phyloP scores from a whole-genome alignment of 1,140 invertebrate genomes.

The Bombus impatiens region DNA sequence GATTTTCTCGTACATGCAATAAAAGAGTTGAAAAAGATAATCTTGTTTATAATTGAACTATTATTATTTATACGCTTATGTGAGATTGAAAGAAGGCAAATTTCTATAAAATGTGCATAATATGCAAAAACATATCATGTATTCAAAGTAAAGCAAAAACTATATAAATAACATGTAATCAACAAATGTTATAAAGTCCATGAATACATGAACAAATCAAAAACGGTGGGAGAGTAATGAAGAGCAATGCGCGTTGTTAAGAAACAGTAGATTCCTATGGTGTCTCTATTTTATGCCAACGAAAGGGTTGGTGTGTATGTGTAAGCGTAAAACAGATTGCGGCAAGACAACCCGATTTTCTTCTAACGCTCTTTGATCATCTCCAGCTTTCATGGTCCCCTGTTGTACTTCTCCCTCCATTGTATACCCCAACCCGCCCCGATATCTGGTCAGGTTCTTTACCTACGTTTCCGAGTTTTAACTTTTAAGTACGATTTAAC shows the following conservation, averaged over 20 bases:
- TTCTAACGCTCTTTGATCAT: conserved; percentile 74
- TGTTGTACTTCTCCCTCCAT: conserved; percentile 49
- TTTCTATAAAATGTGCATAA: too few species aligned
- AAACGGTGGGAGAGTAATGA: too few species aligned
- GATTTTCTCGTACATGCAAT: too few species aligned
- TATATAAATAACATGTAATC: background rate
- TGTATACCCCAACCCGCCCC: background rate
- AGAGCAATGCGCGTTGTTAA: background rate
- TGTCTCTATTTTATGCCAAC: background rate
- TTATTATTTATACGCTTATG: too few species aligned
- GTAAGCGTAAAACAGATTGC: conserved; percentile 63
- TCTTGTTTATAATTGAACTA: too few species aligned
- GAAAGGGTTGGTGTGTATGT: background rate
- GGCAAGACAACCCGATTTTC: conserved; percentile 63
- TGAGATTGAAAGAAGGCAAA: too few species aligned
- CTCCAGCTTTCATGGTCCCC: conserved; percentile 61
- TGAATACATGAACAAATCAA: background rate
- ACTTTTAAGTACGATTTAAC: conserved; percentile 70
- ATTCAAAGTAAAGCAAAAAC: too few species aligned
- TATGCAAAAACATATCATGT: too few species aligned
- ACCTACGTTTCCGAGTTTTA: conserved; percentile 52
- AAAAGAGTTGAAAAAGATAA: too few species aligned
- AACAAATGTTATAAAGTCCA: background rate
- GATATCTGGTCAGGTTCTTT: conserved; percentile 5
- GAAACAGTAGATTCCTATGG: background rate